These are phyloP conservation scores for Alligator mississippiensis DNA, from an alignment of 2,113 vertebrate genomes.

Conservation along the genomic window DNA sequence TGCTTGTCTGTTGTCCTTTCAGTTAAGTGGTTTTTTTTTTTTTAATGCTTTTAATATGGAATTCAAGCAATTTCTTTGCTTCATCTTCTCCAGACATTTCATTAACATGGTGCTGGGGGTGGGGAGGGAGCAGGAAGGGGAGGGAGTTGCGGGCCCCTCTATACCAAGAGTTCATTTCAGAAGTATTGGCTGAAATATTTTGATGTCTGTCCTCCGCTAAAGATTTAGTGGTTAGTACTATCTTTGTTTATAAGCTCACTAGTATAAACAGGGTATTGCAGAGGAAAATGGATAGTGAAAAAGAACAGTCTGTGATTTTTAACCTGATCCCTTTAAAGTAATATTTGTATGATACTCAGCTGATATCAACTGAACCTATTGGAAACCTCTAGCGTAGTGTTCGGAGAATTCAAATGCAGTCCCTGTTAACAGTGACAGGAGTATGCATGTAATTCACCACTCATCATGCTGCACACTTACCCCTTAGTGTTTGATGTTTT, in stretches of 20 bases:
- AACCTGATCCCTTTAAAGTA: not conserved
- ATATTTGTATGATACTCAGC: not conserved
- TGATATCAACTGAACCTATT: not conserved
- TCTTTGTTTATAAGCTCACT: not conserved
- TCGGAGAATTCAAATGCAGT: constrained; percentile 9
- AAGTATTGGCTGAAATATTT: constrained; percentile 22
- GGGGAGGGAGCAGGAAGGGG: not conserved
- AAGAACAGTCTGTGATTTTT: not conserved
- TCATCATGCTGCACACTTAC: not conserved
- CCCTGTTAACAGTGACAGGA: constrained; percentile 4
- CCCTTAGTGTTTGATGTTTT: constrained; percentile 28
- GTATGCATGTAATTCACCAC: not conserved
- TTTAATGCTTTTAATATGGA: constrained; percentile 6
- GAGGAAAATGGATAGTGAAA: not conserved
- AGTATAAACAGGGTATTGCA: not conserved
- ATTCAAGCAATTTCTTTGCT: constrained; percentile 46
- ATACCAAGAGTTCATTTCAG: constrained; percentile 5
- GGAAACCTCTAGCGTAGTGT: not conserved
- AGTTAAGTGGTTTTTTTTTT: constrained; percentile 47
- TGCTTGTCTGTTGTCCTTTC: not conserved
- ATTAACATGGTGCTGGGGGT: constrained; percentile 11
- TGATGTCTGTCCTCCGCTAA: not conserved
- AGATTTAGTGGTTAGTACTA: not conserved
- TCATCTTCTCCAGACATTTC: not conserved
- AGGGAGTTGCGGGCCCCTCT: constrained; percentile 6